Base-by-base conservation (phyloP, 2,888 invertebrate species). In the Muscina levida region DNA sequence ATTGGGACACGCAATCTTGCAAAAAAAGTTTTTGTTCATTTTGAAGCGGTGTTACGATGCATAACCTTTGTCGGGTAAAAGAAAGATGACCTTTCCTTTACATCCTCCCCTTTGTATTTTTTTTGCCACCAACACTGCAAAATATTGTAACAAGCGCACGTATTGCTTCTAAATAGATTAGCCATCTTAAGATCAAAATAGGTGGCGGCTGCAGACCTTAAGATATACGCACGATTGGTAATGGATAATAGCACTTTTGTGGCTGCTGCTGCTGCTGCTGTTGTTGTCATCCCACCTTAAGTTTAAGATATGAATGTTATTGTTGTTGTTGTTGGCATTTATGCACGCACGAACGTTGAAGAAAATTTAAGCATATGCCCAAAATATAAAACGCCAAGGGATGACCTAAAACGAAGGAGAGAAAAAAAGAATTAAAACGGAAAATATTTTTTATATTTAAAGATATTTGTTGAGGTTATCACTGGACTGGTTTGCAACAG, bases 131-230 rank as follows among this genome's bases (percentile, higher is more conserved):
- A 8, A 53, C n/a, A 53, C 22, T 22, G 24, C 53, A 53, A 22
- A 53, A 53, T 53, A 53, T 53, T 53, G 53, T 53, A 53, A 53
- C 53, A 53, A 53, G 53, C 53, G 53, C 53, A 53, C 53, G 53
- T 53, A 22, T 24, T 5, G 53, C 22, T 24, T 24, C 53, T 24
- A 53, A 53, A 53, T 22, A 53, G 53, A 53, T 53, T 53, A 53
- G 22, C 11, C 22, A 53, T 53, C 53, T 53, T 53, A 13, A 5
- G 24, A 31, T 8, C 31, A 8, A 3, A 31, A 31, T 31, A 31
- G 31, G 31, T 31, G 53, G 53, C 24, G 24, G 22, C 24, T 53
- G 24, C 13, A 53, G 53, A 48, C 13, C 53, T 24, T 24, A 53
- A 53, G 53, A 24, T 22, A 19, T 48, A 53, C 24, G 53, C 53